A percentile compares a stretch with the other conserved stretches of the same genome.
Conservation (phyloP, 30 jellyfish, hydroid and myxozoan species). For the Sanderia malayensis region DNA sequence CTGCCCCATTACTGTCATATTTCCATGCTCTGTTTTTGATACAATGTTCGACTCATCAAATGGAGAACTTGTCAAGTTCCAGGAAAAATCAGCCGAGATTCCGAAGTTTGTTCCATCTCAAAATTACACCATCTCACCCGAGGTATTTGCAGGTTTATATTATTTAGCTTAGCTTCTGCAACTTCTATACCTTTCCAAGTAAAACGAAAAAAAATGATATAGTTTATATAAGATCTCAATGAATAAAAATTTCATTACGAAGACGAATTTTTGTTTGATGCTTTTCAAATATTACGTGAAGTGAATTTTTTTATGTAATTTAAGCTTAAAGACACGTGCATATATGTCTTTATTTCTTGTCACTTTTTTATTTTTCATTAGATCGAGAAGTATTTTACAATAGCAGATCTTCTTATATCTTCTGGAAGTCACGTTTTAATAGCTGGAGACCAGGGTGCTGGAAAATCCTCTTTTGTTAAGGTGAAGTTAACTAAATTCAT, state of each 20-base stretch:
- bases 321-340: too few relatives aligned
- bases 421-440: conserved; percentile 50
- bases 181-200: too few relatives aligned
- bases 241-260: too few relatives aligned
- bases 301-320: too few relatives aligned
- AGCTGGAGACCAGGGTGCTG: conserved; percentile 71
- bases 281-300: too few relatives aligned
- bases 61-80: conserved; percentile 68
- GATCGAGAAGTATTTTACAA: conserved; percentile 44
- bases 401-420: conserved; percentile 58
- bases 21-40: conserved; percentile 71
- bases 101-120: conserved; percentile 49
- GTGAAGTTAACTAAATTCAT: too few relatives aligned
- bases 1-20: conserved; percentile 66
- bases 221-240: not conserved
- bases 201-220: too few relatives aligned
- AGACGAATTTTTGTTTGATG: too few relatives aligned
- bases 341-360: too few relatives aligned
- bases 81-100: conserved; percentile 13
- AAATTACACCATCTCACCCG: conserved; percentile 36
- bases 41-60: conserved; percentile 44
- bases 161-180: too few relatives aligned
- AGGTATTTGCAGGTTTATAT: too few relatives aligned
- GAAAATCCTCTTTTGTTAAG: conserved; percentile 76
- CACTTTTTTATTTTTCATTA: too few relatives aligned